Base-by-base conservation (phyloP, 2,113 vertebrate genomes). In the Scortum barcoo region DNA sequence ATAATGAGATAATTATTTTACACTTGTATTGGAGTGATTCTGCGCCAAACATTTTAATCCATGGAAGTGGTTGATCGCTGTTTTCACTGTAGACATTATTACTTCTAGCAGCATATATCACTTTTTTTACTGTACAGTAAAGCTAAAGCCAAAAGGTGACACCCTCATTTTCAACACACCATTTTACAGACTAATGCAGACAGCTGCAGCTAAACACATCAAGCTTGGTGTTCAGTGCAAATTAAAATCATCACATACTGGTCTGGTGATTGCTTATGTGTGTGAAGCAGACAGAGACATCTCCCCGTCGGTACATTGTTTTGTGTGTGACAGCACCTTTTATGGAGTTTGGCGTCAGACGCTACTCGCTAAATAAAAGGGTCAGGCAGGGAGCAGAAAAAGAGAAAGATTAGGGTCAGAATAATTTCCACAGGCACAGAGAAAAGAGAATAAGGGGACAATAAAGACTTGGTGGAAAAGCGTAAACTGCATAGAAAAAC, bases 241-340 rank as follows among this genome's bases (percentile, higher is more conserved):
- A 84, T 90, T 88, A 85, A 75, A 69, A 83, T 72, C 84, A 75
- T 51, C 63, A 72, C 72, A 33, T 17, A 42, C 46, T 62, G 51
- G 17, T n/a, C n/a, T 67, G 28, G 38, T 11, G 0, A 40, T 71
- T 58, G 63, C 70, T 51, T 78, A 26, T 65, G 51, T 68, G 40
- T 75, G 38, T 73, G 57, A 81, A 66, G 72, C 46, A 72, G 92
- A 93, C 78, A 92, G 87, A 93, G 92, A 93, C 88, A 88, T 93
- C 84, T 88, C 85, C 78, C 81, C 54, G 20, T 85, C 13, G 22
- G 46, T 57, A 63, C 61, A 78, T 89, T 89, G 84, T 84, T 81
- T 71, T 33, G 78, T 53, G 68, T 76, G 61, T 60, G 87, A 91
- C 90, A 88, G 84, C 67, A 76, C n/a, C 89, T 89, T 91, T 93